Evolutionary conservation across 2,888 invertebrate genomes (phyloP).

Genomic region (Lochmaea capreae): DNA sequence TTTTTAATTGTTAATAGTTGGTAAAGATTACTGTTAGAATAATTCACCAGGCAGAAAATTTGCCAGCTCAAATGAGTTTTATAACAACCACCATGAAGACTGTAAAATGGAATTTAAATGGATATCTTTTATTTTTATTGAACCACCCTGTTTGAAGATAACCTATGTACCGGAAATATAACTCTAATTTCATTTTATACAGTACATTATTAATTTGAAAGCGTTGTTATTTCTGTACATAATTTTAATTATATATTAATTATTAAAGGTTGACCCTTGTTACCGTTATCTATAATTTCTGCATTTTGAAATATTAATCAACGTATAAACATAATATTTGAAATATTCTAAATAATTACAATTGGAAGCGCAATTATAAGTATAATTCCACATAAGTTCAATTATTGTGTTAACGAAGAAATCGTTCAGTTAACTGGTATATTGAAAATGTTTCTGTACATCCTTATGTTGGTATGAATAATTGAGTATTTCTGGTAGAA

Average conservation of each 20-base stretch:
- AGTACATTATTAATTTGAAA: conserved; percentile 18
- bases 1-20: no score
- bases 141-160: background rate
- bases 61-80: no score
- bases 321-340: background rate
- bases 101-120: background rate
- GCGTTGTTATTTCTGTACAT: conserved; percentile 26
- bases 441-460: no score
- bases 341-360: background rate
- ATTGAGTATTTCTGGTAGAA: no score
- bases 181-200: background rate
- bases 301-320: conserved; percentile 6
- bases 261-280: conserved; percentile 27
- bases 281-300: conserved; percentile 11
- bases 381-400: no score
- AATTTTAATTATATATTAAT: conserved; percentile 29
- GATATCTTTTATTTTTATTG: background rate
- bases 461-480: no score
- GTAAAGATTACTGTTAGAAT: no score
- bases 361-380: background rate
- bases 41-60: no score
- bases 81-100: no score
- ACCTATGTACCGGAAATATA: background rate
- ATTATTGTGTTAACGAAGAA: no score
- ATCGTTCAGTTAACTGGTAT: no score